Evolutionary conservation across 23 tunicate species (phyloP).

Genomic region (Phallusia fumigata): DNA sequence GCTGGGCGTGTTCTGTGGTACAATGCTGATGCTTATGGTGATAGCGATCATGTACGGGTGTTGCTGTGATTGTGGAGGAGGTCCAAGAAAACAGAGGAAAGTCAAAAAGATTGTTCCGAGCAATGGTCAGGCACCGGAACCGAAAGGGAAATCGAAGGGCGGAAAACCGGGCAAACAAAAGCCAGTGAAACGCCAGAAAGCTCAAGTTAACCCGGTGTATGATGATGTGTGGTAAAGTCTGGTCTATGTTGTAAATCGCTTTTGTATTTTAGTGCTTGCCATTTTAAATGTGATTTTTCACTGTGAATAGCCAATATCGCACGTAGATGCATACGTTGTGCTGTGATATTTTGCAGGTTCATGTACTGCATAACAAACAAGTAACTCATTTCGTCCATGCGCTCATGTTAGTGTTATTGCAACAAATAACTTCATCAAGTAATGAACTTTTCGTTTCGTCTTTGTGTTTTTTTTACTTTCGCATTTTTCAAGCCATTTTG

Average conservation of each 20-base stretch:
- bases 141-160: background rate
- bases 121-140: background rate
- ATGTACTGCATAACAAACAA: no score
- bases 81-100: background rate
- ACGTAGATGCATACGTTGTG: no score
- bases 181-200: background rate
- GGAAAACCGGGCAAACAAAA: background rate
- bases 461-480: no score
- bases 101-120: background rate
- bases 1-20: slow-evolving; percentile 24
- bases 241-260: background rate
- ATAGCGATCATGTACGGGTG: slow-evolving; percentile 43
- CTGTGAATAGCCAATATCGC: background rate
- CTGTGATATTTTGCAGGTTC: no score
- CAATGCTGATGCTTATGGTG: slow-evolving; percentile 19
- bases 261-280: background rate
- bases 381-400: no score
- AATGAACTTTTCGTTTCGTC: no score
- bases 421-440: no score
- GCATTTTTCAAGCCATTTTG: no score
- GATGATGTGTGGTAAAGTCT: slow-evolving; percentile 7
- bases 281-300: background rate
- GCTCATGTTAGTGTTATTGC: no score
- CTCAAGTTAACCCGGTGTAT: background rate
- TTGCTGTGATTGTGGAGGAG: slow-evolving; percentile 10